Base-by-base conservation (phyloP, 2,888 invertebrate species). In the Bugulina stolonifera region DNA sequence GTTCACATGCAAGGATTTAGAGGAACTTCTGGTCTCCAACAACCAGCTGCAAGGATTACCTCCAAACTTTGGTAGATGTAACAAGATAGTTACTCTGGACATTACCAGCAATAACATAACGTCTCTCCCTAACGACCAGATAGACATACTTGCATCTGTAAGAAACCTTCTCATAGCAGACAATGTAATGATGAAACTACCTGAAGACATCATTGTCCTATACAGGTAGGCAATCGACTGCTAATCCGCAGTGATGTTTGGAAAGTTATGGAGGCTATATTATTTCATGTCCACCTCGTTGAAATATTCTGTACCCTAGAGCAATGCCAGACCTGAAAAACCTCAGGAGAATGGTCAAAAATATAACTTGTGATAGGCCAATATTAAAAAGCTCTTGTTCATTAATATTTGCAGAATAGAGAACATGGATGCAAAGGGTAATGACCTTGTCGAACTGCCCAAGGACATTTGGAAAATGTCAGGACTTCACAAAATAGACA, bases 401-500 rank as follows among this genome's bases (percentile, higher is more conserved):
- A n/a, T n/a, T n/a, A n/a, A n/a, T n/a, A n/a, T n/a, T 57, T 57
- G 81, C 74, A 74, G 82, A 52, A 75, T 83, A 25, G 76, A 77
- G 64, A 74, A 76, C 1, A 75, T 83, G 10, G 75, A 75, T n/a
- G 80, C 80, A 18, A 73, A 77, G 10, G 75, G 78, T 32, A 83
- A 83, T 73, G 81, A 82, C 74, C 74, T 83, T 0, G 74, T 76
- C 35, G 76, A 77, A 14, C 76, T 83, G 35, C 82, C 82, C 0
- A 77, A 76, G 2, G 81, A 82, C 54, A 76, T 83, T 22, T 77
- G 79, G 75, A 81, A 80, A 74, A 77, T 83, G 77, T 79, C 77
- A 71, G 77, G 90, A 77, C 86, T 96, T 0, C 90, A 90, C 76
- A 82, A 85, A 1, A 83, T 96, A 29, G 92, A 94, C 80, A 86